Base-by-base conservation (phyloP, 2,113 vertebrate species). In the Alces alces region DNA sequence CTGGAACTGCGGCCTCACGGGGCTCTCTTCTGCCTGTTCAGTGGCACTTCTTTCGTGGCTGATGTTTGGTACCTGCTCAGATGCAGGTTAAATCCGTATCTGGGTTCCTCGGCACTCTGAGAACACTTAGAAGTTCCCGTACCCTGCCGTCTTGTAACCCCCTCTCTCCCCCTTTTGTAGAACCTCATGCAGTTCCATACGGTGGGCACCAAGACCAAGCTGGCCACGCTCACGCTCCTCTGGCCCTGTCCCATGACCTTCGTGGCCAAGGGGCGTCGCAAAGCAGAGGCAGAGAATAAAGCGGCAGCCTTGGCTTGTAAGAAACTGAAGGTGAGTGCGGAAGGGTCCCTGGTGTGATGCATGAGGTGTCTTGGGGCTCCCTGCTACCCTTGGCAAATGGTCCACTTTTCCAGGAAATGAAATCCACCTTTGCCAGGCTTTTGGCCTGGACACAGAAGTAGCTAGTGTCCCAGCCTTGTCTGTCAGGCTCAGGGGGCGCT, bases 241-340 rank as follows among this genome's bases (percentile, higher is more conserved):
- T 99, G 99, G 99, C 99, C 99, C 2, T 99, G 99, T 66, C 98
- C 99, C 11, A 99, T 99, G 99, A 99, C 97, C 5, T 99, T 99
- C 17, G 99, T 98, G 0, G 99, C 99, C 52, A 99, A 98, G 43
- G 99, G 99, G 1, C 98, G 97, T 5, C 99, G 98, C 84, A 99
- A 99, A 96, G 95, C 98, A 30, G 98, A 99, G 52, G 99, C 99
- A 0, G 99, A 99, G 97, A 99, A 98, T 79, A 99, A 98, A 91
- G 99, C 99, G 0, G 99, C 99, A 0, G 99, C 99, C 0, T 98
- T 99, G 84, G 99, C 99, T 93, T 99, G 99, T 88, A 98, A 99
- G 99, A 99, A 99, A 95, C 98, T 99, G 4, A 99, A 99, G 99
- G 99, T 99, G 83, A 97, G 98, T 36, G 13, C 2, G 1, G 47